Evolutionary conservation across 92 coral and sea anemone genomes (phyloP).

Genomic region (Porites lobata): DNA sequence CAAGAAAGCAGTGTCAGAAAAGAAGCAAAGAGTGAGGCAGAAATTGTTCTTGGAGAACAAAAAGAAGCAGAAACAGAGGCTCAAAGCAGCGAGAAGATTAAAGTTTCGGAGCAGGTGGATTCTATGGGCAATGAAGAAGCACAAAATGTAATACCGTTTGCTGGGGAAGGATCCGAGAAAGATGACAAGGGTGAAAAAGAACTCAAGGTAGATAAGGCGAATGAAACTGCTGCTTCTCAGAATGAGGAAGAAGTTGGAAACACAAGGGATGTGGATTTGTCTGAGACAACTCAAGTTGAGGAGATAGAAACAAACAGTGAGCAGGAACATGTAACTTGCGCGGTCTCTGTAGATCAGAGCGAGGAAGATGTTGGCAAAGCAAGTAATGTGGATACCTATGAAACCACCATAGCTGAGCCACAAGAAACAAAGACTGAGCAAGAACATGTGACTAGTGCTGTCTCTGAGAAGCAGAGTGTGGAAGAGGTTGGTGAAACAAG

Average conservation of each 20-base stretch:
- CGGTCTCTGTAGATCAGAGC: neutral
- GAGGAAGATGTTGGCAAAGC: slow-evolving; percentile 2
- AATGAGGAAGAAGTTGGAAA: neutral
- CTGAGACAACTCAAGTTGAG: neutral
- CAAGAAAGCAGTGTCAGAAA: neutral
- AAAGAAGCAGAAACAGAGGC: neutral
- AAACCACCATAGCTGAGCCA: neutral
- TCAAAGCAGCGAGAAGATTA: neutral
- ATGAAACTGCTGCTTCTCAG: neutral
- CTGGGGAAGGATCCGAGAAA: neutral
- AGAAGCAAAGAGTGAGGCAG: neutral
- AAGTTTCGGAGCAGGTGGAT: neutral
- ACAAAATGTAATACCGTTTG: neutral
- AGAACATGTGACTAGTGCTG: neutral
- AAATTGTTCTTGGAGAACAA: neutral
- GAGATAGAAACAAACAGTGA: neutral
- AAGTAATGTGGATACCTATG: neutral
- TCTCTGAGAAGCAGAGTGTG: neutral
- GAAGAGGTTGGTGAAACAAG: neutral
- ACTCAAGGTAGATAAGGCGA: neutral
- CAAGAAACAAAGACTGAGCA: neutral
- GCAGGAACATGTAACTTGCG: neutral
- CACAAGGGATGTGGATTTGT: neutral
- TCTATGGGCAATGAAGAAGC: neutral
- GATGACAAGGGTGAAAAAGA: slow-evolving; percentile 1